phyloP scores from a whole-genome alignment of 2,113 vertebrate genomes.

The Gavialis gangeticus region DNA sequence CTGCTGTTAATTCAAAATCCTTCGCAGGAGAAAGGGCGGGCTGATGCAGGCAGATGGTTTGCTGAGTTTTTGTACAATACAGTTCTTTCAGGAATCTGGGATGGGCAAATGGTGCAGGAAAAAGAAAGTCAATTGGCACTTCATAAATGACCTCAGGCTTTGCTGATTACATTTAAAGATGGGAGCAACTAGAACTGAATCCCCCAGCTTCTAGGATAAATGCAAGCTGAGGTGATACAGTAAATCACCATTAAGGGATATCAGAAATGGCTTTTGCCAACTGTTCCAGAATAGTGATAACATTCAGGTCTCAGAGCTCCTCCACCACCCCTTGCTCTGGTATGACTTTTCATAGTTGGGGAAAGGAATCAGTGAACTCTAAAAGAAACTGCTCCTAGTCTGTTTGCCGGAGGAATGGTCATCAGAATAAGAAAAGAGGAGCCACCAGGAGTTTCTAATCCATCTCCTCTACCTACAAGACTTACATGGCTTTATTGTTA shows the following conservation, averaged over 20 bases:
- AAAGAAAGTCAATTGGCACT: not conserved
- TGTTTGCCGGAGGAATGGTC: not conserved
- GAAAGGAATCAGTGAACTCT: not conserved
- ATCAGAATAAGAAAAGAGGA: not conserved
- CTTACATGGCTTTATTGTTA: too few relatives aligned
- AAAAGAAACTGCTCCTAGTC: not conserved
- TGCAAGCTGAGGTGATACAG: not conserved
- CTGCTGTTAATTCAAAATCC: not conserved
- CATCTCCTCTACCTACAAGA: not conserved
- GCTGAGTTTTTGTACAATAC: not conserved
- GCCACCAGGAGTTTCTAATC: not conserved
- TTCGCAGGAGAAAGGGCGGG: not conserved
- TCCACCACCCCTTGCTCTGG: not conserved
- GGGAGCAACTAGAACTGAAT: not conserved
- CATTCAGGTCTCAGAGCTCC: accelerated
- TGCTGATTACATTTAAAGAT: not conserved
- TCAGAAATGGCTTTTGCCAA: not conserved
- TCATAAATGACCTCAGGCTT: slow-evolving; percentile 1
- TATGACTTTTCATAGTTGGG: not conserved
- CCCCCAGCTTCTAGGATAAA: not conserved
- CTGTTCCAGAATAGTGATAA: not conserved
- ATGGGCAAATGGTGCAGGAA: not conserved
- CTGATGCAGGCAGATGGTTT: not conserved
- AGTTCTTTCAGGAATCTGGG: not conserved
- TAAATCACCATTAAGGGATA: not conserved